These are phyloP conservation scores for Cynoglossus semilaevis DNA, from an alignment of 2,113 vertebrate species.

Conservation along the genomic window DNA sequence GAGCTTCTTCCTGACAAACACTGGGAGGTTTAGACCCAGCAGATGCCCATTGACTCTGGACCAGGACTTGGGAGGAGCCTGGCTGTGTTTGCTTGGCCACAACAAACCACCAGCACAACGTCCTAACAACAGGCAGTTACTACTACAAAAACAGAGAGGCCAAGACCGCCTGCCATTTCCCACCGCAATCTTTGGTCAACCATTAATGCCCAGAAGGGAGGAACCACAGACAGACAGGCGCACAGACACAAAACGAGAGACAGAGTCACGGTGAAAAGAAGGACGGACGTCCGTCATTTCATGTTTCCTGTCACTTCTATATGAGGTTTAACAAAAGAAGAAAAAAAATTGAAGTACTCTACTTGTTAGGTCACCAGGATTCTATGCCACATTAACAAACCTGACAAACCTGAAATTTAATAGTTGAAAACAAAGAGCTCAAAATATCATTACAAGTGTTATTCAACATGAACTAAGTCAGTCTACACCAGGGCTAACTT, in stretches of 20 bases:
- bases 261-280: not conserved
- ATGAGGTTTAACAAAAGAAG: no score
- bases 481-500: no score
- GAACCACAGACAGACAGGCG: not conserved
- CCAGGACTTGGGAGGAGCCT: slow-evolving; percentile 30
- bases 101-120: slow-evolving; percentile 31
- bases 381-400: no score
- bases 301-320: not conserved
- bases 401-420: no score
- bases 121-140: slow-evolving; percentile 34
- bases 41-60: slow-evolving; percentile 16
- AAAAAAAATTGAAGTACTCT: no score
- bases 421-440: no score
- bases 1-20: not conserved
- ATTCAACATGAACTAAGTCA: no score
- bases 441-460: no score
- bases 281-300: not conserved
- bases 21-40: not conserved
- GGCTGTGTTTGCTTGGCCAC: slow-evolving; percentile 46
- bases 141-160: slow-evolving; percentile 1
- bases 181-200: slow-evolving; percentile 42
- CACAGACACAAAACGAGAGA: not conserved
- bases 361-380: no score
- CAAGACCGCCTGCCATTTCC: slow-evolving; percentile 11
- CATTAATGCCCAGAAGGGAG: slow-evolving; percentile 39